Conservation (phyloP, 2,797 vertebrate genomes). For the Sebastes oblongus region DNA sequence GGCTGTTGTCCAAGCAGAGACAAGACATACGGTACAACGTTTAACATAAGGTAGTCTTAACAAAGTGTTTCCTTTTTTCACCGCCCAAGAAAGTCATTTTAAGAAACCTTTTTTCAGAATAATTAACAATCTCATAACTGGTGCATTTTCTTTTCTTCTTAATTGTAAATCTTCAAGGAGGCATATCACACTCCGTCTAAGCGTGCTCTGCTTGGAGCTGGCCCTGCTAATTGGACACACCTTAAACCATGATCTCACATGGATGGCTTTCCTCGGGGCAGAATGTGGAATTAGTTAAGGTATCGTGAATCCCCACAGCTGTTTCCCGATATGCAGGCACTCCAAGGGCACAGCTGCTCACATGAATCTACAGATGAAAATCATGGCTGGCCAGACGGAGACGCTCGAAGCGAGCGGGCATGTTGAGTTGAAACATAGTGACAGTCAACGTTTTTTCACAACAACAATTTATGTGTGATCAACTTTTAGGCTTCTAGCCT, state of each 20-base stretch:
- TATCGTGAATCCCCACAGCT: conserved; percentile 80
- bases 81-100: background rate
- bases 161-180: background rate
- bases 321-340: conserved; percentile 68
- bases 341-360: conserved; percentile 80
- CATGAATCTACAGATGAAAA: conserved; percentile 60
- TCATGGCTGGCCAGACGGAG: conserved; percentile 29
- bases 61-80: conserved; percentile 6
- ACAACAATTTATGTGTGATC: background rate
- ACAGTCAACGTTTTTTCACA: conserved; percentile 1
- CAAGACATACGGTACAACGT: background rate
- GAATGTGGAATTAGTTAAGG: conserved; percentile 80
- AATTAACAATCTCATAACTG: background rate
- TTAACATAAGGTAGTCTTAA: conserved; percentile 19
- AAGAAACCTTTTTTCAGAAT: background rate
- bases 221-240: conserved; percentile 74
- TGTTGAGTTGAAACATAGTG: conserved; percentile 24
- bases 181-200: background rate
- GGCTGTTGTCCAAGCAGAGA: conserved; percentile 20
- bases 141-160: background rate
- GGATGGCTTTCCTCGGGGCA: conserved; percentile 68
- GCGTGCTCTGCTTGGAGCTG: conserved; percentile 23
- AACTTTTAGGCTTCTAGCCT: background rate
- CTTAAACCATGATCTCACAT: conserved; percentile 78
- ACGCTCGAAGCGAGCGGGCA: conserved; percentile 29